Conservation (phyloP, 2,888 invertebrate genomes). For the Callyntrura guangdongensis region DNA sequence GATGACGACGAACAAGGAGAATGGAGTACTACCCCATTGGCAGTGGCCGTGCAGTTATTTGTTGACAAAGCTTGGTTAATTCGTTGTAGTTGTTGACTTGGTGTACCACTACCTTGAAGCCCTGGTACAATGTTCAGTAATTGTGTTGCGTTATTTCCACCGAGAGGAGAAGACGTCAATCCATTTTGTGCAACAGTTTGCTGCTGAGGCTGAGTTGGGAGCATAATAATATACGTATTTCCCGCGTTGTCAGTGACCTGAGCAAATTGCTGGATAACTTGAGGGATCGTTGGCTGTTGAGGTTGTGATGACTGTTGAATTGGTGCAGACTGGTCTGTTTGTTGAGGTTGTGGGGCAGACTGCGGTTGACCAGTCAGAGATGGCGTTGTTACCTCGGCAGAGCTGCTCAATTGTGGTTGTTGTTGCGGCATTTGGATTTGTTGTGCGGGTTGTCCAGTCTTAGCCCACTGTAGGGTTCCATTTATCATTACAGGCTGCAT, state of each 20-base stretch:
- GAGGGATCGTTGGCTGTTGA: background rate
- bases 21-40: background rate
- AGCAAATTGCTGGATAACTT: constrained; percentile 66
- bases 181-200: constrained; percentile 47
- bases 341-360: constrained; percentile 23
- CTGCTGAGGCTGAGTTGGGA: constrained; percentile 33
- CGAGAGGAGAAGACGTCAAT: background rate
- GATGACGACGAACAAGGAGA: constrained; percentile 1
- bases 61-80: background rate
- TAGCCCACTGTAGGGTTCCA: constrained; percentile 7
- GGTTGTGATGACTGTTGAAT: background rate
- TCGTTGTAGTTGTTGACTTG: constrained; percentile 50
- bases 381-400: background rate
- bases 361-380: background rate
- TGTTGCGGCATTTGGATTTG: background rate
- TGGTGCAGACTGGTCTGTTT: background rate
- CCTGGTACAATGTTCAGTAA: constrained; percentile 57
- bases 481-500: constrained; percentile 32
- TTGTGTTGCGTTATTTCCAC: background rate
- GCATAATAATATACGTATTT: constrained; percentile 49
- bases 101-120: constrained; percentile 14
- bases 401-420: constrained; percentile 37
- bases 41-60: constrained; percentile 22
- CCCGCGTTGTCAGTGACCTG: constrained; percentile 64
- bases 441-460: constrained; percentile 19